Percentiles rank a stretch among this genome's conserved stretches.
Conservation (phyloP, 1,140 invertebrate species). For the Cydia strobilella region DNA sequence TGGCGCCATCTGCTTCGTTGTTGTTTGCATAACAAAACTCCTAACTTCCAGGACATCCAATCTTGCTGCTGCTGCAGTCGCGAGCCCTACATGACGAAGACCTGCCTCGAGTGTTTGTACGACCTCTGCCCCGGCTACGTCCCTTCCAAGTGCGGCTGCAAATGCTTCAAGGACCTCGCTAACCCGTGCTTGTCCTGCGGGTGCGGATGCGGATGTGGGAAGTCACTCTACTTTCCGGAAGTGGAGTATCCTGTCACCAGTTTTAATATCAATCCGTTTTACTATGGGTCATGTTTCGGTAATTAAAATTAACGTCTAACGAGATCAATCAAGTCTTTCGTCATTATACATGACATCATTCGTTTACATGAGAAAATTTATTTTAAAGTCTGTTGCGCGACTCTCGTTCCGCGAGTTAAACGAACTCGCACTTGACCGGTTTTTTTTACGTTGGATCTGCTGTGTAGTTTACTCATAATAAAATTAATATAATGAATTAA, state of each 20-base stretch:
- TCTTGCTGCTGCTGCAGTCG: not conserved
- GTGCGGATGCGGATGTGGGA: conserved; percentile 2
- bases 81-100: not conserved
- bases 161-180: conserved; percentile 36
- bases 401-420: too few species aligned
- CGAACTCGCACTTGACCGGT: too few species aligned
- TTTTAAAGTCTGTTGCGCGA: too few species aligned
- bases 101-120: not conserved
- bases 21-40: too few species aligned
- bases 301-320: conserved; percentile 31
- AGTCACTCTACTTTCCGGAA: conserved; percentile 50
- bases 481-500: too few species aligned
- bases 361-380: too few species aligned
- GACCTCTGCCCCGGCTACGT: not conserved
- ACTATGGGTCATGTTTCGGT: conserved; percentile 40
- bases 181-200: conserved; percentile 15
- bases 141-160: conserved; percentile 22
- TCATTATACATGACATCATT: too few species aligned
- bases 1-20: too few species aligned
- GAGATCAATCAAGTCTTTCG: too few species aligned
- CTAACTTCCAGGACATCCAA: conserved; percentile 1
- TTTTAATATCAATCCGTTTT: conserved; percentile 47
- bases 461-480: too few species aligned
- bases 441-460: too few species aligned
- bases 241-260: conserved; percentile 49